Conservation (phyloP, 2,797 vertebrate genomes). For the Synanceia verrucosa region DNA sequence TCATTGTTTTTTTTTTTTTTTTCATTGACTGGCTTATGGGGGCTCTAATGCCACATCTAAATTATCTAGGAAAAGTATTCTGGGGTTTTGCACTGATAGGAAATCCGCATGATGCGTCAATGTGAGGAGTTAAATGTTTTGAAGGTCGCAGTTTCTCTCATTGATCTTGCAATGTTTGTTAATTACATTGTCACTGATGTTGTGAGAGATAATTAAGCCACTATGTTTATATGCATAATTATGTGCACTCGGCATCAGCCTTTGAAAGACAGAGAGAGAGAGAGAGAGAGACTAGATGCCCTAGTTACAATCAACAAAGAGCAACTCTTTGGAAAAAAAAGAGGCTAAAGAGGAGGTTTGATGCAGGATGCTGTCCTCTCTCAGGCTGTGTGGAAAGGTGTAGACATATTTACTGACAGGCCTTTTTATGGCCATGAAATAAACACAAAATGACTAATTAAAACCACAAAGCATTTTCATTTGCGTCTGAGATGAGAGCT, state of each 20-base stretch:
- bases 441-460: slow-evolving; percentile 83
- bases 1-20: slow-evolving; percentile 50
- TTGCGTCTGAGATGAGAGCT: slow-evolving; percentile 74
- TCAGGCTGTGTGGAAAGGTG: slow-evolving; percentile 75
- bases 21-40: slow-evolving; percentile 69
- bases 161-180: slow-evolving; percentile 99
- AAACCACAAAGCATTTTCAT: slow-evolving; percentile 78
- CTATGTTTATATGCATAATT: slow-evolving; percentile 99
- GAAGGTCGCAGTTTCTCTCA: slow-evolving; percentile 99
- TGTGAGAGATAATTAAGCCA: slow-evolving; percentile 99
- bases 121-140: slow-evolving; percentile 91
- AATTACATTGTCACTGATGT: slow-evolving; percentile 99
- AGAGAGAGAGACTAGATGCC: slow-evolving; percentile 79
- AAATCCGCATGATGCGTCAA: slow-evolving; percentile 80
- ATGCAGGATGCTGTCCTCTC: slow-evolving; percentile 74
- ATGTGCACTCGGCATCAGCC: slow-evolving; percentile 96
- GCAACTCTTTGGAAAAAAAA: slow-evolving; percentile 66
- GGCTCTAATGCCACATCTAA: slow-evolving; percentile 76
- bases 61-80: slow-evolving; percentile 81
- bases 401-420: slow-evolving; percentile 75
- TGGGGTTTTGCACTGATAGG: slow-evolving; percentile 81
- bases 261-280: slow-evolving; percentile 86
- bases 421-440: slow-evolving; percentile 69
- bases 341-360: slow-evolving; percentile 76
- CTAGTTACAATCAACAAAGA: slow-evolving; percentile 89